These are phyloP conservation scores for Carassius auratus DNA, from an alignment of 2,113 vertebrate species.

Conservation along the genomic window DNA sequence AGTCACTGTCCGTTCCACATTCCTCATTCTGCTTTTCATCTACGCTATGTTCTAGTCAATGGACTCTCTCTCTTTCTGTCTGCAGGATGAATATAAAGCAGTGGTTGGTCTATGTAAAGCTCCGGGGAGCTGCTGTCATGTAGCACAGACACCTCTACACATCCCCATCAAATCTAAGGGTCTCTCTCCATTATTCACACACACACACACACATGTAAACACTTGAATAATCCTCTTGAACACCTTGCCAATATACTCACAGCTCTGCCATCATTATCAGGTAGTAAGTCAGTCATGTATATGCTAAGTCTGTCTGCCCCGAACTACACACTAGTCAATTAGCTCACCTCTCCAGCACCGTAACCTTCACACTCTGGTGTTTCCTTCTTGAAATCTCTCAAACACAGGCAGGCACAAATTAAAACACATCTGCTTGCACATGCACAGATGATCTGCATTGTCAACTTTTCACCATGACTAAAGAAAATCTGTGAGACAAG, in stretches of 20 bases:
- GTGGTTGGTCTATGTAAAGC: background rate
- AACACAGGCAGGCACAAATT: slow-evolving; percentile 4
- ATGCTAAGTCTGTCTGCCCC: background rate
- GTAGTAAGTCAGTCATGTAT: background rate
- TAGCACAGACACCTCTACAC: background rate
- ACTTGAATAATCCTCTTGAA: slow-evolving; percentile 2
- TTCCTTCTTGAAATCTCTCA: slow-evolving; percentile 1
- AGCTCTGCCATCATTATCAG: background rate
- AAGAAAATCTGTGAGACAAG: background rate
- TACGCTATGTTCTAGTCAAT: background rate
- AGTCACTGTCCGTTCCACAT: background rate
- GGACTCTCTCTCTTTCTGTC: background rate
- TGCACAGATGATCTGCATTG: background rate
- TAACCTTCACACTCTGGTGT: background rate
- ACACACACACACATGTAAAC: background rate
- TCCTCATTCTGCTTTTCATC: slow-evolving; percentile 8
- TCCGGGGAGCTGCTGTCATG: background rate
- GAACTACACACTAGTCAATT: background rate
- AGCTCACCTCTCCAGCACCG: background rate
- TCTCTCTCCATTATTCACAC: background rate
- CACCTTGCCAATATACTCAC: background rate
- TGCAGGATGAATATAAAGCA: slow-evolving; percentile 21
- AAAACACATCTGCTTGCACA: slow-evolving; percentile 1
- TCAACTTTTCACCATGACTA: background rate
- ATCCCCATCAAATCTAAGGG: background rate